phyloP scores from a whole-genome alignment of 2,888 invertebrate genomes.

The Toxonevra muliebris region DNA sequence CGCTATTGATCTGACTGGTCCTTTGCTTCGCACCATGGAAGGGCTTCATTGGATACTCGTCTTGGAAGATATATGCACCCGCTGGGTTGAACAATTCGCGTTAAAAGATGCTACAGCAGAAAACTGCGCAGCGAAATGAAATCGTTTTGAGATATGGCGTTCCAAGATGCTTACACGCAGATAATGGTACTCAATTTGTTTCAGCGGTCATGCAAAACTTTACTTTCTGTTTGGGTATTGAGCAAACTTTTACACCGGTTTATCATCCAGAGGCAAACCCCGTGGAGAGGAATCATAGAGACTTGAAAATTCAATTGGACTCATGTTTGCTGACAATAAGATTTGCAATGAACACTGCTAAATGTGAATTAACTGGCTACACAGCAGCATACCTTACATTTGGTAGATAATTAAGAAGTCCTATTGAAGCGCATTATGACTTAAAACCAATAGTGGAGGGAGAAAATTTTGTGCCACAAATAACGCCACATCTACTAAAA shows the following conservation, averaged over 20 bases:
- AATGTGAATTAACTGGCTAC: too few species aligned
- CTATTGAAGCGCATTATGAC: slow-evolving; percentile 19
- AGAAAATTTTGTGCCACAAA: slow-evolving; percentile 32
- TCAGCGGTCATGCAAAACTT: neutral
- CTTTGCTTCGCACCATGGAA: neutral
- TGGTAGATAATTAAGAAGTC: slow-evolving; percentile 12
- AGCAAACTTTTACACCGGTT: slow-evolving; percentile 10
- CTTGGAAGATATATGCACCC: slow-evolving; percentile 22
- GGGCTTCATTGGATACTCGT: slow-evolving; percentile 19
- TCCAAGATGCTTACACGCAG: slow-evolving; percentile 20
- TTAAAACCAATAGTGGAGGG: slow-evolving; percentile 16
- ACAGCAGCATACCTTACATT: too few species aligned
- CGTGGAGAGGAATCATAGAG: neutral
- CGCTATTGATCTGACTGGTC: neutral
- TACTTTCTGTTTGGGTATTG: slow-evolving; percentile 12
- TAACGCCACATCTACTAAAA: slow-evolving; percentile 26
- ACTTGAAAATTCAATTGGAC: neutral
- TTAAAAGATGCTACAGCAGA: slow-evolving; percentile 20
- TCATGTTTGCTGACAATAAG: neutral
- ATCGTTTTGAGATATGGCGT: neutral
- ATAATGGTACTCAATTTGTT: slow-evolving; percentile 22
- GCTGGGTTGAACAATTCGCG: slow-evolving; percentile 24
- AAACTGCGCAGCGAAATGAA: slow-evolving; percentile 9
- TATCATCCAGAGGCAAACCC: slow-evolving; percentile 11
- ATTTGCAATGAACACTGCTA: too few species aligned